These are phyloP conservation scores for Blastomussa wellsi DNA, from an alignment of 92 coral and sea anemone species.

Conservation along the genomic window DNA sequence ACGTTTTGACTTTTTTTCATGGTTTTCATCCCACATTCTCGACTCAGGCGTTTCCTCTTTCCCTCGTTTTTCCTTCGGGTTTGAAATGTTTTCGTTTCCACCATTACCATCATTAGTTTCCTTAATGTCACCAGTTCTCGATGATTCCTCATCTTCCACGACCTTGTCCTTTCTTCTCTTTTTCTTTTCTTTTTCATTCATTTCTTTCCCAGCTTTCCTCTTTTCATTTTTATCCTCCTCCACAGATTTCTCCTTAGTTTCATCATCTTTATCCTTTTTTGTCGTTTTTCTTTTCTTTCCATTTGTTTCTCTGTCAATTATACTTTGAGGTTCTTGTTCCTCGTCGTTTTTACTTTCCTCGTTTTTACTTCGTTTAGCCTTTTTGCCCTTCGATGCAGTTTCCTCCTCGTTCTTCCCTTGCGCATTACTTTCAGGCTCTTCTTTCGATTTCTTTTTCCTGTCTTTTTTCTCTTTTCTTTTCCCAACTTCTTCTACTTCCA, in stretches of 20 bases:
- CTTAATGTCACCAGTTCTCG: neutral
- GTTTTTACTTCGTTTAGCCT: neutral
- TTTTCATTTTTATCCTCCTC: neutral
- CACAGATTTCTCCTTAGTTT: neutral
- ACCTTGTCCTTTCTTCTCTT: neutral
- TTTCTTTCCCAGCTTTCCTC: neutral
- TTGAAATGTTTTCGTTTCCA: neutral
- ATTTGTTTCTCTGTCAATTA: neutral
- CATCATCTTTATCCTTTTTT: neutral
- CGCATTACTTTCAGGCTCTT: neutral
- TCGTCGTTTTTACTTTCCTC: neutral
- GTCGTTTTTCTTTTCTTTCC: slow-evolving; percentile 6
- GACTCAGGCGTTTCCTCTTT: neutral
- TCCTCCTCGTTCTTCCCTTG: neutral
- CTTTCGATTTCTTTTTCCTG: slow-evolving; percentile 1
- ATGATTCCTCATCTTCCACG: neutral
- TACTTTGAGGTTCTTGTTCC: neutral
- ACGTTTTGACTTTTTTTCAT: slow-evolving; percentile 3
- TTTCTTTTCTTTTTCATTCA: slow-evolving; percentile 2
- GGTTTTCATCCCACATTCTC: neutral
- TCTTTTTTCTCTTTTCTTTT: neutral
- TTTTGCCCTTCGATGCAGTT: neutral
- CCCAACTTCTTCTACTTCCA: neutral
- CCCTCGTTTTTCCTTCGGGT: neutral
- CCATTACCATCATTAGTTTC: neutral